Conservation (phyloP, 2,888 invertebrate genomes). For the Meganola albula region DNA sequence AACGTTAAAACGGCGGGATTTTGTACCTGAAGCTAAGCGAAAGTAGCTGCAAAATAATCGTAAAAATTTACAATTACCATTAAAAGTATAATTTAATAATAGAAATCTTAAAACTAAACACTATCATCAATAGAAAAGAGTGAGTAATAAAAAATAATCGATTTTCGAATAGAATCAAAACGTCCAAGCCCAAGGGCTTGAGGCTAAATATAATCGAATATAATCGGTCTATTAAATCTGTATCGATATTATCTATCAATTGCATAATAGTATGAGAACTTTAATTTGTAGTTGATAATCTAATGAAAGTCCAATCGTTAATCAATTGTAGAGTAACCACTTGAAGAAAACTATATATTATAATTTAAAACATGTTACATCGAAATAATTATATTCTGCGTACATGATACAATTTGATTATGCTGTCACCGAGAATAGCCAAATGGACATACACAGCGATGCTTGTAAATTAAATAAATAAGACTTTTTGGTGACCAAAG, state of each 20-base stretch:
- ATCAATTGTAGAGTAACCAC: slow-evolving; percentile 23
- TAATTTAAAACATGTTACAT: no score
- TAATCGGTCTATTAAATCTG: slow-evolving; percentile 29
- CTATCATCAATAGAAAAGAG: slow-evolving; percentile 23
- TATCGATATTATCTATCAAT: slow-evolving; percentile 16
- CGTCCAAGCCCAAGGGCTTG: slow-evolving; percentile 20
- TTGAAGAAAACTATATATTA: no score
- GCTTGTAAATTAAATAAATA: no score
- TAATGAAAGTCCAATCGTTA: slow-evolving; percentile 25
- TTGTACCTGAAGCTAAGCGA: no score
- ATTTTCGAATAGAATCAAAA: slow-evolving; percentile 34
- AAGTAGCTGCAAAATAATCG: slow-evolving; percentile 7
- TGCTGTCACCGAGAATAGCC: no score
- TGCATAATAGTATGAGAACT: slow-evolving; percentile 11
- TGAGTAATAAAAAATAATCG: slow-evolving; percentile 26
- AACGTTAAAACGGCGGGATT: no score
- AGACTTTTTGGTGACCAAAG: no score
- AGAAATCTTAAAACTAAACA: slow-evolving; percentile 9
- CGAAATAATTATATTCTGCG: no score
- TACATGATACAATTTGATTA: no score
- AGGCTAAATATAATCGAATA: slow-evolving; percentile 28
- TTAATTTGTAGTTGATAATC: slow-evolving; percentile 22
- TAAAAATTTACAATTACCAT: slow-evolving; percentile 5
- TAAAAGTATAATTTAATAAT: slow-evolving; percentile 19
- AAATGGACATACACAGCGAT: no score